Evolutionary conservation across 2,113 vertebrate genomes (phyloP).

Genomic region (Notarius quadriscutis): DNA sequence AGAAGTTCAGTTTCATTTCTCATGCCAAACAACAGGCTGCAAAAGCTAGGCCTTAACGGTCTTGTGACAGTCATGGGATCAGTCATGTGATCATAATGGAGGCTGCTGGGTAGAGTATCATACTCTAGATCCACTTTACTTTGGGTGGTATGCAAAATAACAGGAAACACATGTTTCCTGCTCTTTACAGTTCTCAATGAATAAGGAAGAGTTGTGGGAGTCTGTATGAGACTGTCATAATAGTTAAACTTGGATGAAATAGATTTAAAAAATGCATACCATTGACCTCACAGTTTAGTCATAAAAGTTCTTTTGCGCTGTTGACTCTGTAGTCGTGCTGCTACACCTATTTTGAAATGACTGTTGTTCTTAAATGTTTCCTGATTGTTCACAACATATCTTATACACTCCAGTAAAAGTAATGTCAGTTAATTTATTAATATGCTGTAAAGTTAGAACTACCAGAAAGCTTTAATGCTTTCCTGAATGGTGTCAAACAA

Average conservation of each 20-base stretch:
- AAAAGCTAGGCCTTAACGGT: constrained; percentile 27
- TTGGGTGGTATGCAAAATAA: constrained; percentile 25
- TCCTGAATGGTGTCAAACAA: background rate
- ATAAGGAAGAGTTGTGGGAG: background rate
- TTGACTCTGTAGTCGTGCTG: background rate
- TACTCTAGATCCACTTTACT: constrained; percentile 36
- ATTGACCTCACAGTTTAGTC: background rate
- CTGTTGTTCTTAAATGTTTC: background rate
- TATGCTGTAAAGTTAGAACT: background rate
- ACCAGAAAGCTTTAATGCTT: background rate
- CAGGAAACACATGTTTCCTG: constrained; percentile 61
- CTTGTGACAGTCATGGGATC: constrained; percentile 59
- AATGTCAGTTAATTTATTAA: background rate
- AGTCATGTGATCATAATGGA: constrained; percentile 51
- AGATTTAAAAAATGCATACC: background rate
- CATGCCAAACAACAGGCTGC: background rate
- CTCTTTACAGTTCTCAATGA: background rate
- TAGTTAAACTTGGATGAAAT: background rate
- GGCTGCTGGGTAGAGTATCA: constrained; percentile 53
- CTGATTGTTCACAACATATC: background rate
- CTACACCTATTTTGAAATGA: background rate
- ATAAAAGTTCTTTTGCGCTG: background rate
- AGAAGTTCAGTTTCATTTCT: constrained; percentile 27
- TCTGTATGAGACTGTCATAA: background rate
- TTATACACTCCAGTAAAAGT: background rate